Base-by-base conservation (phyloP, 2,797 vertebrate species). In the Loriculus beryllinus region DNA sequence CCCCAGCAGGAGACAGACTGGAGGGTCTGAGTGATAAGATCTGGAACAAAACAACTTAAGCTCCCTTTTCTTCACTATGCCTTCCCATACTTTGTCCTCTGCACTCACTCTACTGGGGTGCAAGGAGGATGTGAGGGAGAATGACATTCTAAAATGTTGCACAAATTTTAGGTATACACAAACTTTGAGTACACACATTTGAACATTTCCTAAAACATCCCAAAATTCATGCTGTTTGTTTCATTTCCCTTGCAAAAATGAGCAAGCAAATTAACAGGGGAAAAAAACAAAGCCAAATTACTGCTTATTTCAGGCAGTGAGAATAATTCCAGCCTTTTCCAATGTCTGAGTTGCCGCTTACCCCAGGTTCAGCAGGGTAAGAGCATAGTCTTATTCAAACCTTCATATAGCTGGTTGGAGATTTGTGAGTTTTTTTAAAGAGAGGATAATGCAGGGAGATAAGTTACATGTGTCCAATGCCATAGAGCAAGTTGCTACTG, bases 401-500 rank as follows among this genome's bases (percentile, higher is more conserved):
- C n/a, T 86, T 17, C 45, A 37, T 9, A 19, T 1, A 70, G 78
- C 54, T 49, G 45, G 42, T 39, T 74, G 70, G 33, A 88, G 83
- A 71, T 75, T 35, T 91, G 82, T 69, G 72, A 5, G 11, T 2
- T 14, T 29, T 83, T 81, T 52, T 12, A 29, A 59, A 59, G 59
- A 56, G 25, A 26, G 33, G 42, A 75, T 81, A 78, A 90, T 87
- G 47, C 68, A 76, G 47, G 64, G 70, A 94, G 83, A 47, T 86
- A 85, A 90, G 37, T 78, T 92, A 87, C 86, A 92, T 77, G 79
- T 70, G 81, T 77, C 84, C 56, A 17, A 3, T 43, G 84, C 62
- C 5, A 4, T 80, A 71, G 1, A 84, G 88, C 75, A 90, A 94
- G 85, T 95, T 84, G 71, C 70, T 91, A 13, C 68, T 92, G 57